A percentile compares a stretch with the other conserved stretches of the same genome.
Evolutionary conservation across 2,797 vertebrate genomes (phyloP).

Genomic region (Melanotaenia nigrans): DNA sequence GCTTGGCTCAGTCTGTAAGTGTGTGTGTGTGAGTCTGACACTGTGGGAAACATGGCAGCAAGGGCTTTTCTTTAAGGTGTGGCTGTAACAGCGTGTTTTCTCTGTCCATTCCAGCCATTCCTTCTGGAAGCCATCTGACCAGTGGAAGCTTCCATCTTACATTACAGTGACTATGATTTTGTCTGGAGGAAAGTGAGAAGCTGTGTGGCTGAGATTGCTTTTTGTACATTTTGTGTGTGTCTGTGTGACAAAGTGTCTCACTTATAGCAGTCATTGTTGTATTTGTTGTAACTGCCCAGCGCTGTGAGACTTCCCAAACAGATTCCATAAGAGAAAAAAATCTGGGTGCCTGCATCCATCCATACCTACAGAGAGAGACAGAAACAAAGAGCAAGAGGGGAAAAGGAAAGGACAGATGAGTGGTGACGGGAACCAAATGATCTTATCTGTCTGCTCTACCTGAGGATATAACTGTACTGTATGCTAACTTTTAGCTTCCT

Average conservation of each 20-base stretch:
- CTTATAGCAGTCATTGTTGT: conserved; percentile 93
- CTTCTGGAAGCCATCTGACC: conserved; percentile 55
- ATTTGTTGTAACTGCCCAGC: conserved; percentile 95
- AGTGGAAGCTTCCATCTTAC: conserved; percentile 35
- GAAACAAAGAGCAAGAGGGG: conserved; percentile 1
- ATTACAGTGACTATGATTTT: conserved; percentile 18
- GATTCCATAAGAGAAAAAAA: conserved; percentile 93
- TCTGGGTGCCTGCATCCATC: conserved; percentile 95
- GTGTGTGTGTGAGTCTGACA: conserved; percentile 27
- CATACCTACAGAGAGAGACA: conserved; percentile 82
- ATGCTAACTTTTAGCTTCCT: too few relatives aligned
- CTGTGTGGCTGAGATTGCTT: neutral
- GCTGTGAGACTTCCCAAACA: conserved; percentile 91
- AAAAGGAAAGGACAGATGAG: neutral
- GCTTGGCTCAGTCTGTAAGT: conserved; percentile 7
- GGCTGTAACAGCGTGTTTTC: conserved; percentile 70
- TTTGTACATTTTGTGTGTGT: conserved; percentile 15
- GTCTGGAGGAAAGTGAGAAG: conserved; percentile 16
- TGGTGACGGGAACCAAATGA: neutral
- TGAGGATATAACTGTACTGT: too few relatives aligned
- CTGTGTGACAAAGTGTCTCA: conserved; percentile 66
- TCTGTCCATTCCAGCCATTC: conserved; percentile 78
- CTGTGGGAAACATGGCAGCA: conserved; percentile 71
- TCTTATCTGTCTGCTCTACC: neutral
- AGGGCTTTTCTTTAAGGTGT: conserved; percentile 74